These are phyloP conservation scores for Morone chrysops DNA, from an alignment of 2,113 vertebrate genomes.

Conservation along the genomic window DNA sequence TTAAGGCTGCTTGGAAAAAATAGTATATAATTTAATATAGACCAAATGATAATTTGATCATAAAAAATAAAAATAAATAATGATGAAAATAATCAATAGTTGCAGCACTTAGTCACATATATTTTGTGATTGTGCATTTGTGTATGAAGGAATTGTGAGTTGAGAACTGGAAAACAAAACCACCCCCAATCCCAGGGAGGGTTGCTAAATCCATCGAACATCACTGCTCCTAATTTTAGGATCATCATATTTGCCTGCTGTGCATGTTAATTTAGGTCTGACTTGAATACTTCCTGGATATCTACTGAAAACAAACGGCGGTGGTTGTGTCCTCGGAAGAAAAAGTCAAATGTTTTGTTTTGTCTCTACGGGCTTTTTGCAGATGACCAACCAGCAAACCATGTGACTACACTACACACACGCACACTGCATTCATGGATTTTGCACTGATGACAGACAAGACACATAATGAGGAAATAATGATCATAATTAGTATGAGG, in stretches of 20 bases:
- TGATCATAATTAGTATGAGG: constrained; percentile 61
- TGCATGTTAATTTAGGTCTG: constrained; percentile 4
- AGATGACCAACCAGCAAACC: constrained; percentile 5
- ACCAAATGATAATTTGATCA: too few relatives aligned
- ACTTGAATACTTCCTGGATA: neutral
- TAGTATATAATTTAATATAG: too few relatives aligned
- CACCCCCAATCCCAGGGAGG: neutral
- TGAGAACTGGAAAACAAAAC: neutral
- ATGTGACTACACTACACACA: constrained; percentile 4
- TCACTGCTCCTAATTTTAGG: constrained; percentile 9
- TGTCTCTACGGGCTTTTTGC: neutral
- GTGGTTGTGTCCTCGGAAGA: neutral
- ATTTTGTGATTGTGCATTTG: neutral
- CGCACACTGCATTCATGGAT: neutral
- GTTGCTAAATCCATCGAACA: neutral
- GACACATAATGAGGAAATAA: constrained; percentile 61
- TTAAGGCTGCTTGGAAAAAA: neutral
- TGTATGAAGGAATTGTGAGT: neutral
- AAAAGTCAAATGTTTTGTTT: neutral
- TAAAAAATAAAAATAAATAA: too few relatives aligned
- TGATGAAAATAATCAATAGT: neutral
- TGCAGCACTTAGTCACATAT: neutral
- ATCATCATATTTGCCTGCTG: neutral
- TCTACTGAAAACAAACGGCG: neutral
- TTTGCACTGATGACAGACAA: constrained; percentile 38